Percentiles rank a stretch among this genome's conserved stretches.
Conservation (phyloP, 1,140 invertebrate genomes). For the Teleogryllus occipitalis region DNA sequence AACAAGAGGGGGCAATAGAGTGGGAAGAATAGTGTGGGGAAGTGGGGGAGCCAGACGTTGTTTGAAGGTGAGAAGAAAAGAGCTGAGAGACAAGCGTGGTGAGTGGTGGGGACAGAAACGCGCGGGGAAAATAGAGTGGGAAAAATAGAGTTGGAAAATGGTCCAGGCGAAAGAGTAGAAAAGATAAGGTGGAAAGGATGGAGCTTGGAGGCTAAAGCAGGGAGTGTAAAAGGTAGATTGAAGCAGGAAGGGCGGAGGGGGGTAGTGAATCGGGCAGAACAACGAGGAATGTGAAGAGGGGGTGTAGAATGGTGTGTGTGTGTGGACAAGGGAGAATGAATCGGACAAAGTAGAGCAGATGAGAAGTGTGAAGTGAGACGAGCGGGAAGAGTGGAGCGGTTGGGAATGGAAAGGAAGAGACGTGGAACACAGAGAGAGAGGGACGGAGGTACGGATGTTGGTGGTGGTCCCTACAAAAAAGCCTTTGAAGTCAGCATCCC, state of each 20-base stretch:
- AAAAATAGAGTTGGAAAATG: background rate
- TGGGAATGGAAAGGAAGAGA: background rate
- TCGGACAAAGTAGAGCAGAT: background rate
- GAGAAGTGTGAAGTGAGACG: background rate
- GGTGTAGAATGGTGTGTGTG: background rate
- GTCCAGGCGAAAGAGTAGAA: background rate
- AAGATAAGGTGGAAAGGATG: background rate
- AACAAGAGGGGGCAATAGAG: background rate
- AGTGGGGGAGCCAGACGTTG: too few relatives aligned
- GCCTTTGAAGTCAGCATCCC: too few relatives aligned
- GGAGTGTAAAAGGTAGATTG: background rate
- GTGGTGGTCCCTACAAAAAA: too few relatives aligned
- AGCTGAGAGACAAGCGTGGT: background rate
- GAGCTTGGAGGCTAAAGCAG: background rate
- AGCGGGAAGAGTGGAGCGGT: background rate
- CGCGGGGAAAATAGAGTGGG: background rate
- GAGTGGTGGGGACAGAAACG: background rate
- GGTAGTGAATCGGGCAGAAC: background rate
- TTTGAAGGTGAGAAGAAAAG: background rate
- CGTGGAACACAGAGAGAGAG: too few relatives aligned
- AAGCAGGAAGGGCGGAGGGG: background rate
- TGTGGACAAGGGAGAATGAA: background rate
- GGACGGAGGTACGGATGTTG: too few relatives aligned
- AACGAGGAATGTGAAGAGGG: background rate
- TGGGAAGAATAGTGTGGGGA: background rate